These are phyloP conservation scores for Clarias batrachus DNA, from an alignment of 2,113 vertebrate species.

Conservation along the genomic window DNA sequence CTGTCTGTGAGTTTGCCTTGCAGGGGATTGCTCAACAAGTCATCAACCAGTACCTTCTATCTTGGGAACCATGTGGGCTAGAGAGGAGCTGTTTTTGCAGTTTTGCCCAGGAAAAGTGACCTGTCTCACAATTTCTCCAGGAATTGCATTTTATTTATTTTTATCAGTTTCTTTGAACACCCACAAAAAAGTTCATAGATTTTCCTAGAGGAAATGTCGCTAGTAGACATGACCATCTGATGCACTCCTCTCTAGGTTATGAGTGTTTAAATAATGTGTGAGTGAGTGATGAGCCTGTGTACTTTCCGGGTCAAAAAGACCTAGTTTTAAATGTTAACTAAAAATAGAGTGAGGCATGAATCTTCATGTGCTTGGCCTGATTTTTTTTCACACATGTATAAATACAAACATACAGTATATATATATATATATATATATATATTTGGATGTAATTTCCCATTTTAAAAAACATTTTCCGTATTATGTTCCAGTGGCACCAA, in stretches of 20 bases:
- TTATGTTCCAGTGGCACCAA: too few species aligned
- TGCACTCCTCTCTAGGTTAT: neutral
- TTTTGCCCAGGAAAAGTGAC: too few species aligned
- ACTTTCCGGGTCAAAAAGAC: neutral
- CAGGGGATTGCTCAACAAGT: too few species aligned
- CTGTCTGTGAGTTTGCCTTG: too few species aligned
- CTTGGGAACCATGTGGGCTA: too few species aligned
- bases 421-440: too few species aligned
- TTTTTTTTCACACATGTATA: neutral
- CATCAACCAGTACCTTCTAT: too few species aligned
- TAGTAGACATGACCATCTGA: slow-evolving; percentile 1
- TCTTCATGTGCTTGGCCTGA: neutral
- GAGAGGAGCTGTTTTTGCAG: too few species aligned
- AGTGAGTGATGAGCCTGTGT: neutral
- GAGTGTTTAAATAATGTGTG: neutral
- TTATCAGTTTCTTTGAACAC: slow-evolving; percentile 1
- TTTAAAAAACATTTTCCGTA: too few species aligned
- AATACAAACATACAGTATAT: neutral
- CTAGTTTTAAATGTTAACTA: neutral
- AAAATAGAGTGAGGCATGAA: slow-evolving; percentile 10
- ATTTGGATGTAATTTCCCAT: too few species aligned
- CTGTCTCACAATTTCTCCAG: too few species aligned
- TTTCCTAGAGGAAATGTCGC: neutral
- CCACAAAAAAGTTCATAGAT: slow-evolving; percentile 8
- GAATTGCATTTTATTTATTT: neutral